Percentiles rank a stretch among this genome's conserved stretches.
Evolutionary conservation across 2,888 invertebrate species (phyloP).

Genomic region (Rhagonycha fulva): DNA sequence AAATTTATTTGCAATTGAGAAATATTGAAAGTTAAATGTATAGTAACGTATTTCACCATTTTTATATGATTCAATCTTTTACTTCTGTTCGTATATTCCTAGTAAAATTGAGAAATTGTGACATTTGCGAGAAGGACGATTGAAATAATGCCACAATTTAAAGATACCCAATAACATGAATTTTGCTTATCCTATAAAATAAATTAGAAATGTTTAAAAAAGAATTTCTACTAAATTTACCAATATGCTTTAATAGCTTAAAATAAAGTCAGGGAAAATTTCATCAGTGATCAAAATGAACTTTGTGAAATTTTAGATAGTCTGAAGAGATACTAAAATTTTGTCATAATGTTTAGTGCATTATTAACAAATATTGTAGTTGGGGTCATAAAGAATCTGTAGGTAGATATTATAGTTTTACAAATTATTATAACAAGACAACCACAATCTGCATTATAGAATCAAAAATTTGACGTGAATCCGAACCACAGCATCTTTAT

Average conservation of each 20-base stretch:
- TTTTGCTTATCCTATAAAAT: background rate
- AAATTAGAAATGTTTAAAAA: background rate
- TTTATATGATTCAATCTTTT: background rate
- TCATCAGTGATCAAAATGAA: too few relatives aligned
- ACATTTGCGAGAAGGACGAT: background rate
- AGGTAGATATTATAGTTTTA: too few relatives aligned
- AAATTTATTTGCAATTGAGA: background rate
- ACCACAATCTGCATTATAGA: too few relatives aligned
- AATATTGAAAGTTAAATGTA: slow-evolving; percentile 5
- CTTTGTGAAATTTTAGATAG: too few relatives aligned
- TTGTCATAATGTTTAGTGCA: too few relatives aligned
- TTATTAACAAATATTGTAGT: too few relatives aligned
- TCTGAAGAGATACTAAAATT: too few relatives aligned
- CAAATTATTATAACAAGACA: too few relatives aligned
- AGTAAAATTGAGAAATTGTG: background rate
- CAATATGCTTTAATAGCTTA: background rate
- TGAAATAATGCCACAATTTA: background rate
- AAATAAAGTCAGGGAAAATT: background rate
- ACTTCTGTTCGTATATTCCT: background rate
- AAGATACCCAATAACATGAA: background rate
- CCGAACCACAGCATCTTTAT: too few relatives aligned
- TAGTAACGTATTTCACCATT: background rate
- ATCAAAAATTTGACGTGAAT: too few relatives aligned
- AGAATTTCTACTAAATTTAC: background rate
- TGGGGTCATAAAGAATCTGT: too few relatives aligned